A percentile compares a stretch with the other conserved stretches of the same genome.
These are phyloP conservation scores for Rhorus exstirpatorius DNA, from an alignment of 2,888 invertebrate species.

Conservation along the genomic window DNA sequence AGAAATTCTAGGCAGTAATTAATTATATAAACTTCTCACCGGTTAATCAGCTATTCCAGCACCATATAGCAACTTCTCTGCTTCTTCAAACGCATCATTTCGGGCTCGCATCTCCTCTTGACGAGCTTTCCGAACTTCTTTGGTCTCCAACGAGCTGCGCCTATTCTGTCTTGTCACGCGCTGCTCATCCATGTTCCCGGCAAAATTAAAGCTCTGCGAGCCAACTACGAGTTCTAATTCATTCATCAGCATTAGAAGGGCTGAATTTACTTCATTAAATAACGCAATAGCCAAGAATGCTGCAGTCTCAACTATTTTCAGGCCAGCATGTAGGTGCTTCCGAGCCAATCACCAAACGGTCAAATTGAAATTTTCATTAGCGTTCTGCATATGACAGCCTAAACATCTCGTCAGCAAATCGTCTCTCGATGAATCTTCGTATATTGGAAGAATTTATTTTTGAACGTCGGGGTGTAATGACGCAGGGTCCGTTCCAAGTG, in stretches of 20 bases:
- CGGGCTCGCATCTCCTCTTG: constrained; percentile 23
- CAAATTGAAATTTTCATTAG: constrained; percentile 13
- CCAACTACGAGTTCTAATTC: not conserved
- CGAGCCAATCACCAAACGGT: constrained; percentile 18
- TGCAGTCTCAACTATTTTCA: constrained; percentile 10
- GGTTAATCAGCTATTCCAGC: constrained; percentile 18
- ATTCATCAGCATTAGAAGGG: constrained; percentile 18
- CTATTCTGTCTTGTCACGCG: constrained; percentile 44
- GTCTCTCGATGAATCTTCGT: constrained; percentile 45
- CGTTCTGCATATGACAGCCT: constrained; percentile 18
- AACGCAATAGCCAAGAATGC: not conserved
- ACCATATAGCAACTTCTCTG: constrained; percentile 9
- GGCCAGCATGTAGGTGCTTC: constrained; percentile 8
- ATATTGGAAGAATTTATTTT: constrained; percentile 33
- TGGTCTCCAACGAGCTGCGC: constrained; percentile 41
- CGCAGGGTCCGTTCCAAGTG: constrained; percentile 40
- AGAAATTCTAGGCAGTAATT: constrained; percentile 13
- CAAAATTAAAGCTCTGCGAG: constrained; percentile 23
- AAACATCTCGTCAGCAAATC: constrained; percentile 23
- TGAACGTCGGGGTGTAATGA: constrained; percentile 38
- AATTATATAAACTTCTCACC: constrained; percentile 25
- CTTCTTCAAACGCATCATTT: constrained; percentile 6
- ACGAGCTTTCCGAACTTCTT: constrained; percentile 32
- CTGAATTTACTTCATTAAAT: constrained; percentile 19
- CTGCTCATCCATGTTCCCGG: constrained; percentile 3